Percentiles rank a stretch among this genome's conserved stretches.
Evolutionary conservation across 2,797 vertebrate species (phyloP).

Genomic region (Danio choprae): DNA sequence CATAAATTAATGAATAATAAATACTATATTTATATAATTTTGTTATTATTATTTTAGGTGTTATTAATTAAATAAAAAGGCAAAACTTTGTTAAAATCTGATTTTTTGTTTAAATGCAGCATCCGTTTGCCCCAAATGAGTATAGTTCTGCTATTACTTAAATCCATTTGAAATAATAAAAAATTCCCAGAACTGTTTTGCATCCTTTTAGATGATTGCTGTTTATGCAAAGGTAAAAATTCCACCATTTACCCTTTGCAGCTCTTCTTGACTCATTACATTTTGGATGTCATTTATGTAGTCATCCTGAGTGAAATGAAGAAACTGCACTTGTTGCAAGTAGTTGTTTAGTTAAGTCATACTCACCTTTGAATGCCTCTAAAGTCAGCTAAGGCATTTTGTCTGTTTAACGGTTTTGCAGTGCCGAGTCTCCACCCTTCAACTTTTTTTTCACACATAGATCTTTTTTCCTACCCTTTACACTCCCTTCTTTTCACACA

Average conservation of each 20-base stretch:
- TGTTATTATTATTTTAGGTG: not conserved
- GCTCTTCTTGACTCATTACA: conserved; percentile 22
- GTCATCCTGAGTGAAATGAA: conserved; percentile 43
- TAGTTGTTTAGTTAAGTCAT: conserved; percentile 49
- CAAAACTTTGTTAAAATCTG: not conserved
- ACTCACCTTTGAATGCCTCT: conserved; percentile 59
- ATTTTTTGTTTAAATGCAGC: not conserved
- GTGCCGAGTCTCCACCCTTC: conserved; percentile 79
- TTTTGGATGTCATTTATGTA: conserved; percentile 22
- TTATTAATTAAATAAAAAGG: not conserved
- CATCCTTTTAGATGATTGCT: conserved; percentile 27
- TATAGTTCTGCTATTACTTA: conserved; percentile 31
- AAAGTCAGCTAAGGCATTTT: conserved; percentile 70
- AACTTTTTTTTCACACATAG: conserved; percentile 66
- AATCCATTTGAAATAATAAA: not conserved
- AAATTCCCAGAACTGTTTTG: conserved; percentile 30
- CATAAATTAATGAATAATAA: too few species aligned
- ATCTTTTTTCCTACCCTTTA: conserved; percentile 53
- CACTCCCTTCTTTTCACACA: conserved; percentile 24
- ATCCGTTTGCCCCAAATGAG: not conserved
- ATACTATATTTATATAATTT: too few species aligned
- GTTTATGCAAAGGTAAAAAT: conserved; percentile 34
- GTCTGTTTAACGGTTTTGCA: conserved; percentile 83
- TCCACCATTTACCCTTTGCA: conserved; percentile 17
- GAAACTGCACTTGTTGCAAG: conserved; percentile 44